These are phyloP conservation scores for Dryobates pubescens DNA, from an alignment of 2,797 vertebrate species.

Conservation along the genomic window DNA sequence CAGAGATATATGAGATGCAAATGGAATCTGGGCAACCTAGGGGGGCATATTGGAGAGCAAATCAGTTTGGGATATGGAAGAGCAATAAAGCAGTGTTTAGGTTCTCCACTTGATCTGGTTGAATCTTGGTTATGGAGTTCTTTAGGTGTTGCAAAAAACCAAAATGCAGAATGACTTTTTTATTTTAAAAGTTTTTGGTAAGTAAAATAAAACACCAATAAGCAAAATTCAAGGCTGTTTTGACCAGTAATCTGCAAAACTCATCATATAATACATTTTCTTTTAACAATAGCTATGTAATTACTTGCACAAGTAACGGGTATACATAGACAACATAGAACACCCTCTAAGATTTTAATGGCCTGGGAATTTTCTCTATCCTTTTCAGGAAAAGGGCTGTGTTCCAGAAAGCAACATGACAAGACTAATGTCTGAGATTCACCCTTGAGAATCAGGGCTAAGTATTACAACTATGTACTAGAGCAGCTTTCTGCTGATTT, in stretches of 20 bases:
- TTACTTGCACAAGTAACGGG: not conserved
- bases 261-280: not conserved
- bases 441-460: not conserved
- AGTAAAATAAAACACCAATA: not conserved
- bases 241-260: not conserved
- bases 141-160: not conserved
- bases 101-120: not conserved
- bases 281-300: not conserved
- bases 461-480: not conserved
- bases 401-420: rapidly evolving
- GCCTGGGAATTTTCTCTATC: not conserved
- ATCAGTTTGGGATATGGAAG: not conserved
- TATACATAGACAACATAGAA: not conserved
- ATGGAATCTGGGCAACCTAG: not conserved
- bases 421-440: not conserved
- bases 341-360: not conserved
- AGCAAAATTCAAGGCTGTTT: not conserved
- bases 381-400: not conserved
- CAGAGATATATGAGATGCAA: not conserved
- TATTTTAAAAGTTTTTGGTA: not conserved
- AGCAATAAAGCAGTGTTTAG: not conserved
- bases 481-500: not conserved
- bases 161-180: not conserved
- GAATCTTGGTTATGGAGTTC: not conserved
- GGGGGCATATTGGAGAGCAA: not conserved